Percentiles rank a stretch among this genome's conserved stretches.
Evolutionary conservation across 2,888 invertebrate genomes (phyloP).

Genomic region (Litoditis marina): DNA sequence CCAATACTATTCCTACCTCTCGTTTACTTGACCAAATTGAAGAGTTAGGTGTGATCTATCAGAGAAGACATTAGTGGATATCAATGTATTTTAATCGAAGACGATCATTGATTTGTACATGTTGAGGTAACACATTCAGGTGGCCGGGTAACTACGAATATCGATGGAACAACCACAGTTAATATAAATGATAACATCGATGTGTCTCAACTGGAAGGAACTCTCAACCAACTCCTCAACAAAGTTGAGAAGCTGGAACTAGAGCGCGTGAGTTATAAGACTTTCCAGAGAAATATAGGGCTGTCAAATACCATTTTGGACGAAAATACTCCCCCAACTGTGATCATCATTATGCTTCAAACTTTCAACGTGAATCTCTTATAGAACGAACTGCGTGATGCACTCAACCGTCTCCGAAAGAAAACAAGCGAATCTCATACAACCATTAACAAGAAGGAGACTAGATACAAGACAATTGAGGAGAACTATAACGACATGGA

Average conservation of each 20-base stretch:
- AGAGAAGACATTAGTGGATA: no score
- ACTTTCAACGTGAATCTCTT: slow-evolving; percentile 2
- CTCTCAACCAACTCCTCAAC: slow-evolving; percentile 51
- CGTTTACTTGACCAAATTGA: no score
- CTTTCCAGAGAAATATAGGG: slow-evolving; percentile 28
- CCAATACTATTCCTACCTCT: no score
- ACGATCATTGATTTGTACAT: no score
- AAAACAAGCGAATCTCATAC: slow-evolving; percentile 57
- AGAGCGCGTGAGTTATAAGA: slow-evolving; percentile 45
- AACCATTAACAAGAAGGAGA: slow-evolving; percentile 56
- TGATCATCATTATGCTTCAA: no score
- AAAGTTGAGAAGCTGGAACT: slow-evolving; percentile 57
- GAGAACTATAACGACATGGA: slow-evolving; percentile 57
- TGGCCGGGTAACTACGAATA: slow-evolving; percentile 28
- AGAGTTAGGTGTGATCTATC: no score
- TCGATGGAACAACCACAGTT: slow-evolving; percentile 38
- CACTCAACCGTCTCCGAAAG: slow-evolving; percentile 57
- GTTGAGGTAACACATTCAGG: slow-evolving; percentile 15
- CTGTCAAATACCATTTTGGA: background rate
- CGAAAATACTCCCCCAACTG: no score
- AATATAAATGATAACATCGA: slow-evolving; percentile 49
- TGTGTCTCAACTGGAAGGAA: slow-evolving; percentile 50
- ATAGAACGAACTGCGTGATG: slow-evolving; percentile 57
- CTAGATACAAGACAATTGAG: slow-evolving; percentile 56
- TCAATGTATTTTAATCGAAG: no score